A percentile compares a stretch with the other conserved stretches of the same genome.
phyloP scores from a whole-genome alignment of 2,113 vertebrate species.

The Odocoileus virginianus region DNA sequence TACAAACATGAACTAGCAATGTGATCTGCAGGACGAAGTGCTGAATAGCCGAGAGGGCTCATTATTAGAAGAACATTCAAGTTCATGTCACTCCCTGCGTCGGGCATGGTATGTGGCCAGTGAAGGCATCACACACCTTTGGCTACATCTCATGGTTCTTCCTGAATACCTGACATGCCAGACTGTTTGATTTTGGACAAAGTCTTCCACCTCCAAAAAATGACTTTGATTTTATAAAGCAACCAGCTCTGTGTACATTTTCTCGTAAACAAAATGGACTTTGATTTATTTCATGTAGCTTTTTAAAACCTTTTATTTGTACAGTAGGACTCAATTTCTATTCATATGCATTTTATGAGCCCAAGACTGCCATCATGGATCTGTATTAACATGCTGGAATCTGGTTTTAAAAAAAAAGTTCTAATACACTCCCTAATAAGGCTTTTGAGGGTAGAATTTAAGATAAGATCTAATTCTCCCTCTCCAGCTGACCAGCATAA shows the following conservation, averaged over 20 bases:
- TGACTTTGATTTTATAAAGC: not conserved
- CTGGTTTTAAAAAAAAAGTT: not conserved
- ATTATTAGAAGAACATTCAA: not conserved
- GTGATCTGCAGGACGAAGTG: not conserved
- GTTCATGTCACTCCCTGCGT: not conserved
- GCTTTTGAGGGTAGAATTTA: conserved; percentile 34
- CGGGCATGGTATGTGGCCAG: too few relatives aligned
- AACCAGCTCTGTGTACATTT: not conserved
- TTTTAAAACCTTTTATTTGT: not conserved
- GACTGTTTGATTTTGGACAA: not conserved
- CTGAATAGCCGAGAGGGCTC: not conserved
- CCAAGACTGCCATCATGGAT: not conserved
- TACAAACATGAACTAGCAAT: not conserved
- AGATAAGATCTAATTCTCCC: conserved; percentile 36
- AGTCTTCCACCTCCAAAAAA: not conserved
- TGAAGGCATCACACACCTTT: not conserved
- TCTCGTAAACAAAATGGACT: conserved; percentile 11
- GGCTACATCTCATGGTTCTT: not conserved
- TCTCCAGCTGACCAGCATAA: not conserved
- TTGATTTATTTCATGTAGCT: conserved; percentile 30
- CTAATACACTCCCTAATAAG: not conserved
- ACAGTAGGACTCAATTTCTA: not conserved
- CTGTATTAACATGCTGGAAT: conserved; percentile 31
- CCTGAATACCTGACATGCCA: not conserved
- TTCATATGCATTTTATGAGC: conserved; percentile 17